These are phyloP conservation scores for Abrostola triplasia DNA, from an alignment of 2,888 invertebrate species.

Conservation along the genomic window DNA sequence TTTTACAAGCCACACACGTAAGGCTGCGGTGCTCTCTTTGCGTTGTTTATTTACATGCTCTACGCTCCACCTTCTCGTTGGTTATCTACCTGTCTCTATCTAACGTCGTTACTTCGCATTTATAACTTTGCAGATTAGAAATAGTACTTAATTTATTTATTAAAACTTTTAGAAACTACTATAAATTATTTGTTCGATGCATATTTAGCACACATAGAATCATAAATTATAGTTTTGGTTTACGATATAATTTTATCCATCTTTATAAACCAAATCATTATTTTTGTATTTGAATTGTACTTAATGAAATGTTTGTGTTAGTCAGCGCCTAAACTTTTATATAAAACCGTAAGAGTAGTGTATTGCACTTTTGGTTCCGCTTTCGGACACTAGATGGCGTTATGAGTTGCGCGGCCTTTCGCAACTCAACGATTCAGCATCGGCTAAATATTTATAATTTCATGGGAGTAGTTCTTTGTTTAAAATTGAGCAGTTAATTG, in stretches of 20 bases:
- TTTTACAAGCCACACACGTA: constrained; percentile 35
- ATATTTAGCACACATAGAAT: no score
- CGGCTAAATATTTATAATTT: no score
- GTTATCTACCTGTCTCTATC: constrained; percentile 79
- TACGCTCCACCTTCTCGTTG: constrained; percentile 77
- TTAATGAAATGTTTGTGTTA: not conserved
- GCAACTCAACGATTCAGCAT: not conserved
- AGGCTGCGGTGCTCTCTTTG: constrained; percentile 36
- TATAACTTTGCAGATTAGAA: not conserved
- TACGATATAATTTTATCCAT: no score
- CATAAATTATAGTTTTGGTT: no score
- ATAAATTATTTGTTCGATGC: no score
- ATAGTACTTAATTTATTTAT: no score
- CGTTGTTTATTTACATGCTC: constrained; percentile 73
- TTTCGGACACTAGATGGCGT: constrained; percentile 81
- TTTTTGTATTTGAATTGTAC: not conserved
- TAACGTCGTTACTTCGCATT: constrained; percentile 52
- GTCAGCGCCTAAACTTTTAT: constrained; percentile 2
- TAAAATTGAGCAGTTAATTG: no score
- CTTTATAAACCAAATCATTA: no score
- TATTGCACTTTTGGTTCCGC: constrained; percentile 63
- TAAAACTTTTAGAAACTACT: no score
- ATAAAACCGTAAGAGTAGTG: not conserved
- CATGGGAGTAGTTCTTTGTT: no score
- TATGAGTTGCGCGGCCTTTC: constrained; percentile 50